Evolutionary conservation across 2,797 vertebrate species (phyloP).

Genomic region (Varecia variegata): DNA sequence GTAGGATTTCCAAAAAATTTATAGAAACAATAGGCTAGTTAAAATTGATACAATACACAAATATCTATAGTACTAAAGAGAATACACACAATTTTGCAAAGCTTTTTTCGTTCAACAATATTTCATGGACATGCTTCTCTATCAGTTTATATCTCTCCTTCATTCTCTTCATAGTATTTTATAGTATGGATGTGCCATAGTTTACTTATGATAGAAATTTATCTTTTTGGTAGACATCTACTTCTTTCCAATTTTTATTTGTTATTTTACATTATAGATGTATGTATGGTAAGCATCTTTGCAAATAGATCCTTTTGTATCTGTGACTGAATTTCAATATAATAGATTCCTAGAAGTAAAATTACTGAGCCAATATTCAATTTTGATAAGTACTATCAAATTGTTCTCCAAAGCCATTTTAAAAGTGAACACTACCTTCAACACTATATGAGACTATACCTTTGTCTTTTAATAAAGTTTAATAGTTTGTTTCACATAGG

Average conservation of each 20-base stretch:
- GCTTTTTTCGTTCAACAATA: not conserved
- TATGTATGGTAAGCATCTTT: not conserved
- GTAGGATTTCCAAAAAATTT: not conserved
- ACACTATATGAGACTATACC: not conserved
- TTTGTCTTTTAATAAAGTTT: not conserved
- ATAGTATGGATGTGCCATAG: not conserved
- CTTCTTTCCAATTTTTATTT: conserved; percentile 16
- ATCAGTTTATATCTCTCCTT: not conserved
- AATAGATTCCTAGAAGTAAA: conserved; percentile 1
- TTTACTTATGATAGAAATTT: not conserved
- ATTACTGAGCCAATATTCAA: not conserved
- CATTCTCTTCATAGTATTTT: not conserved
- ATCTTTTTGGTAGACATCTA: not conserved
- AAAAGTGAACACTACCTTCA: not conserved
- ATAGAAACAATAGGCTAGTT: not conserved
- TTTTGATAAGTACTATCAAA: not conserved
- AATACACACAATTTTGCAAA: not conserved
- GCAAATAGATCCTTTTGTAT: conserved; percentile 26
- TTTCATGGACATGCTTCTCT: not conserved
- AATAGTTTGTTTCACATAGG: not conserved
- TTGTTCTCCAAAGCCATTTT: not conserved
- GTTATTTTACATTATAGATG: not conserved
- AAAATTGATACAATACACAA: not conserved
- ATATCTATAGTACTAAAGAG: not conserved
- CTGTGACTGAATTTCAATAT: conserved; percentile 9